These are phyloP conservation scores for Atherinomorus stipes DNA, from an alignment of 2,113 vertebrate species.

Conservation along the genomic window DNA sequence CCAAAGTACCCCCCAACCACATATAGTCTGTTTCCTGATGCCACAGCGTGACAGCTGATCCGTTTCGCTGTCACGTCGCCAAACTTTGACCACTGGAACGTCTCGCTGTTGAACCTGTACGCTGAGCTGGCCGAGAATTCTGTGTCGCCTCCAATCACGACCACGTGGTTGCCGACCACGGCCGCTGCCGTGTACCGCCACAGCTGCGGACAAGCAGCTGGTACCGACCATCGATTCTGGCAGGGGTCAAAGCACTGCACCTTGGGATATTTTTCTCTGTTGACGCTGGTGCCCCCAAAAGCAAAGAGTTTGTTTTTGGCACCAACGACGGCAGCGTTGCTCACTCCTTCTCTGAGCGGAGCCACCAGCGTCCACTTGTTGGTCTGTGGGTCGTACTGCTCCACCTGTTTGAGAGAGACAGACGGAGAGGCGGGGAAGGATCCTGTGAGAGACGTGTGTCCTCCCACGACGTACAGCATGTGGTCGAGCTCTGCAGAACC, in stretches of 20 bases:
- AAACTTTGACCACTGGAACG: conserved; percentile 89
- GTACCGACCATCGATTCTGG: conserved; percentile 86
- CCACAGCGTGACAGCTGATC: conserved; percentile 88
- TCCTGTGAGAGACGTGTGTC: conserved; percentile 85
- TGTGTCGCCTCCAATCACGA: conserved; percentile 87
- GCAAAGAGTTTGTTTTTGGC: conserved; percentile 89
- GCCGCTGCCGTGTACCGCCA: conserved; percentile 89
- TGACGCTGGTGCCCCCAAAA: conserved; percentile 88
- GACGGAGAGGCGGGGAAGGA: conserved; percentile 88
- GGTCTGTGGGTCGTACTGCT: conserved; percentile 88
- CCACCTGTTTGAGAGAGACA: conserved; percentile 88
- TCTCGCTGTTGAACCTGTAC: conserved; percentile 89
- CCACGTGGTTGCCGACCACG: conserved; percentile 84
- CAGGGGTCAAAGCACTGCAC: conserved; percentile 88
- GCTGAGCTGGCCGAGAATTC: conserved; percentile 89
- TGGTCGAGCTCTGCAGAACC: conserved; percentile 87
- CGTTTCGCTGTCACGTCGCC: conserved; percentile 85
- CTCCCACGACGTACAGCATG: conserved; percentile 85
- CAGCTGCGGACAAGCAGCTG: conserved; percentile 85
- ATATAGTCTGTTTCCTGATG: conserved; percentile 86
- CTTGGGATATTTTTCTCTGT: conserved; percentile 86
- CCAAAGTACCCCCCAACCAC: conserved; percentile 89
- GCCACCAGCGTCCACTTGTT: conserved; percentile 89
- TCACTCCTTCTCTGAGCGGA: conserved; percentile 87
- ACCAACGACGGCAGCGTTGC: conserved; percentile 88